Conservation (phyloP, 2,113 vertebrate species). For the Archilochus colubris region DNA sequence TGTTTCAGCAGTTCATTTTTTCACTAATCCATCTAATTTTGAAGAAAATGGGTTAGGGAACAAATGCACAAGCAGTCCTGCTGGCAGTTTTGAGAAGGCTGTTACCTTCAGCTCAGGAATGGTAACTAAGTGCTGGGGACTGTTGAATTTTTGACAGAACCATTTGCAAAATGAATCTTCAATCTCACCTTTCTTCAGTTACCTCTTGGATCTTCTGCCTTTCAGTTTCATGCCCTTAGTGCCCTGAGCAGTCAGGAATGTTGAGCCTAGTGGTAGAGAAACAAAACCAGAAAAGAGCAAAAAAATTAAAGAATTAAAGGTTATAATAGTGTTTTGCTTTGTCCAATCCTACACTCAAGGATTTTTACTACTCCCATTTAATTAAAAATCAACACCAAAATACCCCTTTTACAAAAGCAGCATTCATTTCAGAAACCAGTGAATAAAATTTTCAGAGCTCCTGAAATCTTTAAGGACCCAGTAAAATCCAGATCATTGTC, state of each 20-base stretch:
- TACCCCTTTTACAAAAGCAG: not conserved
- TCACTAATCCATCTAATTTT: not conserved
- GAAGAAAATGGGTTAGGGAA: not conserved
- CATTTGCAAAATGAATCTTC: not conserved
- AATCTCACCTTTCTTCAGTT: not conserved
- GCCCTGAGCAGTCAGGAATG: not conserved
- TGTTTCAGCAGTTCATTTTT: not conserved
- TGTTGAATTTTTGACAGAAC: not conserved
- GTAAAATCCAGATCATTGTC: not conserved
- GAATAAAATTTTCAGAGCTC: not conserved
- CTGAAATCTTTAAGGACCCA: not conserved
- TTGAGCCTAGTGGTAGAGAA: not conserved
- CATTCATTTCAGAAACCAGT: not conserved
- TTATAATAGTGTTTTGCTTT: not conserved
- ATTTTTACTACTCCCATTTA: not conserved
- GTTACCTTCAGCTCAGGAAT: not conserved
- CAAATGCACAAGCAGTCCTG: not conserved
- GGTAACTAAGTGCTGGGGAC: not conserved
- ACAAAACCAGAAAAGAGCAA: not conserved
- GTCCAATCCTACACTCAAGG: not conserved
- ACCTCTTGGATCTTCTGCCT: not conserved
- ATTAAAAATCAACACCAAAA: not conserved
- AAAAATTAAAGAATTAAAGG: not conserved
- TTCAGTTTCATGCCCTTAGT: not conserved
- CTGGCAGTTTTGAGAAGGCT: not conserved